These are phyloP conservation scores for Drosophila rufa DNA, from an alignment of 1,140 invertebrate genomes.

Conservation along the genomic window DNA sequence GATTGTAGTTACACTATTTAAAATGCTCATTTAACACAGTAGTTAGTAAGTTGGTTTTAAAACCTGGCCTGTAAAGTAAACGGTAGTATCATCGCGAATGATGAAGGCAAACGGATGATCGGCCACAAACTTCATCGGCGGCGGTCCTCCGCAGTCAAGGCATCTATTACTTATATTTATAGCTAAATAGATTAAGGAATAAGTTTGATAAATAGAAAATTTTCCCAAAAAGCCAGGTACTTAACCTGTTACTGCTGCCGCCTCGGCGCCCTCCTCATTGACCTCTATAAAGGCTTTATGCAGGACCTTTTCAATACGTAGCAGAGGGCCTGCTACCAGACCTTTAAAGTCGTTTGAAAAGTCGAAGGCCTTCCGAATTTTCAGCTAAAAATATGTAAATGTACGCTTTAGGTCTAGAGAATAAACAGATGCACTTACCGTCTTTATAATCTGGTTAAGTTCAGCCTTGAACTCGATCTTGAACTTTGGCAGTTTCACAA, in stretches of 20 bases:
- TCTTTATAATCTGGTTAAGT: slow-evolving; percentile 85
- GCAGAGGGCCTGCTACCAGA: slow-evolving; percentile 85
- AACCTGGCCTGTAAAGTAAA: slow-evolving; percentile 16
- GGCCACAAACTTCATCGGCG: slow-evolving; percentile 24
- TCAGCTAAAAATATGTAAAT: slow-evolving; percentile 85
- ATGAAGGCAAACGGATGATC: slow-evolving; percentile 69
- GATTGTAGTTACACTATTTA: too few relatives aligned
- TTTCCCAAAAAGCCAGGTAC: slow-evolving; percentile 29
- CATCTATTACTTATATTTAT: too few relatives aligned
- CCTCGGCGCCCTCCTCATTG: slow-evolving; percentile 87
- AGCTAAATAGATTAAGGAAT: not conserved
- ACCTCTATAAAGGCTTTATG: slow-evolving; percentile 87
- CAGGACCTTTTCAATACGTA: slow-evolving; percentile 84
- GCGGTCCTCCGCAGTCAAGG: too few relatives aligned
- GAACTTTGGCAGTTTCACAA: slow-evolving; percentile 88
- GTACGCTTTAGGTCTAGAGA: not conserved
- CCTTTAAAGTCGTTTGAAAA: slow-evolving; percentile 87
- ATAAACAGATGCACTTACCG: slow-evolving; percentile 72
- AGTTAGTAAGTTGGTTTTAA: not conserved
- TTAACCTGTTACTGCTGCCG: slow-evolving; percentile 85
- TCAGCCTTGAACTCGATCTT: slow-evolving; percentile 86
- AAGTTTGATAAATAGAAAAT: not conserved
- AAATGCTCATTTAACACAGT: too few relatives aligned
- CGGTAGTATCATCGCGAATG: not conserved
- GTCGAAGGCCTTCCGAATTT: slow-evolving; percentile 87